These are phyloP conservation scores for Garrulus glandarius DNA, from an alignment of 2,797 vertebrate genomes.

Conservation along the genomic window DNA sequence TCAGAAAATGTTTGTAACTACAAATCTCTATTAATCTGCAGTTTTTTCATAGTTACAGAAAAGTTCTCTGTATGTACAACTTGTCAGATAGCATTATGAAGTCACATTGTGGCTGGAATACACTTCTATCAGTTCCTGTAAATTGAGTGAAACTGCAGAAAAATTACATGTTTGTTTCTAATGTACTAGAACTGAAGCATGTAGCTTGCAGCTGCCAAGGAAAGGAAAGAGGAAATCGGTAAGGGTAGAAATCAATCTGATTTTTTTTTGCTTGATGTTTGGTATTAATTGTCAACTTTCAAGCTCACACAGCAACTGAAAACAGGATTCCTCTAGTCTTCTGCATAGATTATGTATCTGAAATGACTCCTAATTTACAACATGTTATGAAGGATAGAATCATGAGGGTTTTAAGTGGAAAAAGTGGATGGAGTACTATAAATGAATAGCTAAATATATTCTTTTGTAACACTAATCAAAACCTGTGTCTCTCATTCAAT, in stretches of 20 bases:
- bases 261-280: not conserved
- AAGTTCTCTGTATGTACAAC: not conserved
- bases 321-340: not conserved
- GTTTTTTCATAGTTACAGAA: not conserved
- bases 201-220: not conserved
- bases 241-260: not conserved
- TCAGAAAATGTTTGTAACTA: not conserved
- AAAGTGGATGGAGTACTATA: not conserved
- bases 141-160: not conserved
- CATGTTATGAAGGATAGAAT: not conserved
- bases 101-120: not conserved
- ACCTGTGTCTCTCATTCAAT: not conserved
- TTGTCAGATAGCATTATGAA: not conserved
- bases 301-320: not conserved
- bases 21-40: not conserved
- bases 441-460: not conserved
- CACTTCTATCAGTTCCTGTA: not conserved
- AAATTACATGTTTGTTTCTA: not conserved
- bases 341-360: not conserved
- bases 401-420: not conserved
- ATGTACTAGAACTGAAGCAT: not conserved
- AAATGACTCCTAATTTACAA: not conserved
- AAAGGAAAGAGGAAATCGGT: not conserved
- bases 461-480: not conserved
- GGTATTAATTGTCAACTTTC: not conserved